Evolutionary conservation across 2,797 vertebrate genomes (phyloP).

Genomic region (Argya squamiceps): DNA sequence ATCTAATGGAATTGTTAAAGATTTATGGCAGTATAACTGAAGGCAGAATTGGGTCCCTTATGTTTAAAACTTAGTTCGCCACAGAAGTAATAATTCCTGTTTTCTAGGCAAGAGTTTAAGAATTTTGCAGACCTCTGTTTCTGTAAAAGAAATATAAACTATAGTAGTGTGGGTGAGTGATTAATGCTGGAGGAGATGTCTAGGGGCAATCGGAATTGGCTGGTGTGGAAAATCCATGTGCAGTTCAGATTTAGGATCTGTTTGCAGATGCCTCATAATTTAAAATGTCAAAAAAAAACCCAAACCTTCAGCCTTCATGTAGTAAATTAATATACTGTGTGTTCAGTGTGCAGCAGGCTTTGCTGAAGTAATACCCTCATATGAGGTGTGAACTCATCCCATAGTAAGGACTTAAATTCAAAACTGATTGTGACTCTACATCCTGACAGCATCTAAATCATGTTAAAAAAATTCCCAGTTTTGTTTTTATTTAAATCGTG

Average conservation of each 20-base stretch:
- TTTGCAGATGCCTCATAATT: constrained; percentile 47
- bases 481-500: not conserved
- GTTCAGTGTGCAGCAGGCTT: constrained; percentile 1
- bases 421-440: not conserved
- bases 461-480: not conserved
- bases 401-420: not conserved
- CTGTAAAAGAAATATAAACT: constrained; percentile 58
- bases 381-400: constrained; percentile 52
- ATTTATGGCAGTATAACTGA: constrained; percentile 57
- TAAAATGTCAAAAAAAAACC: constrained; percentile 10
- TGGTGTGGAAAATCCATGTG: constrained; percentile 49
- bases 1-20: constrained; percentile 50
- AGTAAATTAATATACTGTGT: constrained; percentile 39
- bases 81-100: constrained; percentile 46
- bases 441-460: not conserved
- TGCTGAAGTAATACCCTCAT: constrained; percentile 33
- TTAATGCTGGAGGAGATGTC: not conserved
- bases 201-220: constrained; percentile 19
- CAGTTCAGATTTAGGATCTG: constrained; percentile 32
- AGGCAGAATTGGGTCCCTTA: constrained; percentile 59
- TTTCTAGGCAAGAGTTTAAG: constrained; percentile 60
- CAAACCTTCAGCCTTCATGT: constrained; percentile 1
- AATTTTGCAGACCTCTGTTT: constrained; percentile 51
- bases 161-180: constrained; percentile 37
- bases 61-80: constrained; percentile 65